Conservation (phyloP, 2,113 vertebrate species). For the Dicerorhinus sumatrensis region DNA sequence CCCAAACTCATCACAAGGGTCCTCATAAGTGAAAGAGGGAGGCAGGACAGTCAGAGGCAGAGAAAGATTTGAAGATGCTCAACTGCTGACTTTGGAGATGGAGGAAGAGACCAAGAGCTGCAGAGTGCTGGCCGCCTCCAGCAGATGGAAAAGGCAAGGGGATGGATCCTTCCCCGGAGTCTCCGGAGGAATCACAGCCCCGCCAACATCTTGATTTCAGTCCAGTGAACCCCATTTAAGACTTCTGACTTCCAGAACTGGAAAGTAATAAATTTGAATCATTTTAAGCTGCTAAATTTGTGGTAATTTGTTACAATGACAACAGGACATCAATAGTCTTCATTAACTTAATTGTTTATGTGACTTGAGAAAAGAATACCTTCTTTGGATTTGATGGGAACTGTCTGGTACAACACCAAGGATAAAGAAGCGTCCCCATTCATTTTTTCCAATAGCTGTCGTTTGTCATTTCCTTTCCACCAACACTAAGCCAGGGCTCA, state of each 20-base stretch:
- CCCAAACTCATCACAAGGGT: background rate
- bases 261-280: background rate
- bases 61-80: background rate
- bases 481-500: background rate
- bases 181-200: background rate
- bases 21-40: background rate
- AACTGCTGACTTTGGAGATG: background rate
- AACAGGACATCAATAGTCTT: background rate
- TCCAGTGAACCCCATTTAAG: slow-evolving; percentile 28
- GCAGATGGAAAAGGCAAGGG: background rate
- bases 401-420: background rate
- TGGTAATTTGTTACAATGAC: background rate
- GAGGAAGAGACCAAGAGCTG: background rate
- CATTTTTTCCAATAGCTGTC: background rate
- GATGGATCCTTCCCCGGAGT: background rate
- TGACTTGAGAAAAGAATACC: background rate
- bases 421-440: background rate
- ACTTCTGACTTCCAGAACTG: background rate
- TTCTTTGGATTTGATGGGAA: background rate
- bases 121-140: slow-evolving; percentile 20
- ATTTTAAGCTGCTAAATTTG: slow-evolving; percentile 11
- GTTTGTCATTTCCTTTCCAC: background rate
- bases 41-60: background rate
- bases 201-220: background rate
- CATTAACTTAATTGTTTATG: background rate